Percentiles rank a stretch among this genome's conserved stretches.
Conservation (phyloP, 1,140 invertebrate species). For the Ceratitis capitata region DNA sequence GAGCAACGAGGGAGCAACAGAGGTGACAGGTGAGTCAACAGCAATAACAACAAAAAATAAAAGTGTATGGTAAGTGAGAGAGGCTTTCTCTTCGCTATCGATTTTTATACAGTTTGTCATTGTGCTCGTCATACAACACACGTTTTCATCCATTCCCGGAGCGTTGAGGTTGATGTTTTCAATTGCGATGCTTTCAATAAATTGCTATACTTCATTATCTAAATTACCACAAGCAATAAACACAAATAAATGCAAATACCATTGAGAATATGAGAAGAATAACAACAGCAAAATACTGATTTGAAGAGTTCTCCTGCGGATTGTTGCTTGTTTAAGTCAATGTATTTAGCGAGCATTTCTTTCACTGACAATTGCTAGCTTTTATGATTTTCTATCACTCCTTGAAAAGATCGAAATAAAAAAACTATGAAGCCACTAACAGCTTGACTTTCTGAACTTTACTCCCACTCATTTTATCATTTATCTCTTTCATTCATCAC, state of each 20-base stretch:
- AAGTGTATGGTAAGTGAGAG: background rate
- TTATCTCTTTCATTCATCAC: background rate
- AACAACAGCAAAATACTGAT: background rate
- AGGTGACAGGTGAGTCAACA: slow-evolving; percentile 22
- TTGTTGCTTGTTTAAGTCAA: too few species aligned
- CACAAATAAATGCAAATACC: background rate
- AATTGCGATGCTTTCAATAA: slow-evolving; percentile 22
- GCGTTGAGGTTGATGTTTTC: background rate
- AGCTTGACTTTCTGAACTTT: background rate
- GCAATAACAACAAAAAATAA: too few species aligned
- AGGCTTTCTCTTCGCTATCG: too few species aligned
- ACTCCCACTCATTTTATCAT: background rate
- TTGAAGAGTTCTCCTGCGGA: too few species aligned
- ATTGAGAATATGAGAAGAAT: background rate
- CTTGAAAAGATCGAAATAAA: background rate
- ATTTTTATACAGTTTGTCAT: background rate
- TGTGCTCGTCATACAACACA: background rate
- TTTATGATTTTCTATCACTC: too few species aligned
- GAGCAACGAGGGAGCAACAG: background rate
- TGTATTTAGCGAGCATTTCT: too few species aligned
- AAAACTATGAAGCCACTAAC: too few species aligned
- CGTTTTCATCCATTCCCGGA: background rate
- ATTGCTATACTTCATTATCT: slow-evolving; percentile 3
- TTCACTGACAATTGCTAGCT: background rate
- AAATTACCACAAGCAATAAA: background rate